Conservation (phyloP, 2,797 vertebrate species). For the Taeniopygia guttata region DNA sequence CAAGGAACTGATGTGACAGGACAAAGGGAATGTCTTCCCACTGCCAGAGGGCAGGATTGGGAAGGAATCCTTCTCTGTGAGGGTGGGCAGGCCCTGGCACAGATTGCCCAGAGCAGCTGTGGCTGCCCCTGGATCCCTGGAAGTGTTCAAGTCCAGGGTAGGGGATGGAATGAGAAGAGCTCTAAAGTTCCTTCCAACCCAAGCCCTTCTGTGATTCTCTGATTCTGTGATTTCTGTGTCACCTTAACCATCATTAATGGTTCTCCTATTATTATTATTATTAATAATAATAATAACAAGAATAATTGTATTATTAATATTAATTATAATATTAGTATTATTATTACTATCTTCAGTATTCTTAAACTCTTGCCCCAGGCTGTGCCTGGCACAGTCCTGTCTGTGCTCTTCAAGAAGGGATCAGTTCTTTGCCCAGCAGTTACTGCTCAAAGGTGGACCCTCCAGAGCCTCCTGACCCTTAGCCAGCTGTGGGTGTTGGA, state of each 20-base stretch:
- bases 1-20: not conserved
- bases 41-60: not conserved
- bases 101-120: not conserved
- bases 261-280: not conserved
- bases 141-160: not conserved
- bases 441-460: not conserved
- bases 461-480: not conserved
- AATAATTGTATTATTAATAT: too few species aligned
- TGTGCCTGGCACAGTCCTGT: not conserved
- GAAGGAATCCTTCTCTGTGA: not conserved
- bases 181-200: not conserved
- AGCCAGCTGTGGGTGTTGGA: not conserved
- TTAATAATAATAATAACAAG: too few species aligned
- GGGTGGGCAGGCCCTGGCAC: not conserved
- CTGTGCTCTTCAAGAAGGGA: not conserved
- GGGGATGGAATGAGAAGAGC: not conserved
- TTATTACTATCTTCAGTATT: not conserved
- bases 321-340: not conserved
- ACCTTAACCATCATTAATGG: not conserved
- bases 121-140: not conserved
- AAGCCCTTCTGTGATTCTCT: not conserved
- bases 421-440: not conserved
- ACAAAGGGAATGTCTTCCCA: not conserved
- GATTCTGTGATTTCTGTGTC: not conserved
- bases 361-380: not conserved